Conservation (phyloP, 2,888 invertebrate species). For the Hermodice carunculata region DNA sequence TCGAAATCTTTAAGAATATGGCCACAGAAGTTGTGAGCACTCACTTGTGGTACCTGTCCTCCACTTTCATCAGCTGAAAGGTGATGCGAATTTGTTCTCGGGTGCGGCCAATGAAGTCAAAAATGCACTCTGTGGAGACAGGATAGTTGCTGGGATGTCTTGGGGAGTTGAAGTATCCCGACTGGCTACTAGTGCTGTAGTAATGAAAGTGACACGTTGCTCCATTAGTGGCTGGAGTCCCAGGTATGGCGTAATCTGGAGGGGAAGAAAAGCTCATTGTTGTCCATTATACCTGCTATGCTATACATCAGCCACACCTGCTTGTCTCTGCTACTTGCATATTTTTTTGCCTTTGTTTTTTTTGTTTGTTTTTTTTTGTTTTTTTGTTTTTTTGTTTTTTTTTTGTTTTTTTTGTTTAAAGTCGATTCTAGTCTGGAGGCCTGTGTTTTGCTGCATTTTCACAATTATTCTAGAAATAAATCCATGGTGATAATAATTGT, state of each 20-base stretch:
- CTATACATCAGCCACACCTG: too few species aligned
- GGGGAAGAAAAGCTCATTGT: slow-evolving; percentile 70
- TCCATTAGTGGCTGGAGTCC: slow-evolving; percentile 92
- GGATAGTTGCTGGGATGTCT: slow-evolving; percentile 73
- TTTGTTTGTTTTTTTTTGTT: too few species aligned
- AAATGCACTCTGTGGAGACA: slow-evolving; percentile 69
- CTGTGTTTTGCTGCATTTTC: too few species aligned
- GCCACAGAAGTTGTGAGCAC: background rate
- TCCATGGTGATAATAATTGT: too few species aligned
- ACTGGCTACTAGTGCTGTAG: slow-evolving; percentile 64
- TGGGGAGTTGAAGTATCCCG: slow-evolving; percentile 87
- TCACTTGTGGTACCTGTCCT: slow-evolving; percentile 37
- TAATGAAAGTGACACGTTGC: slow-evolving; percentile 89
- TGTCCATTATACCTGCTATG: too few species aligned
- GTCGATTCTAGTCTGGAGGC: too few species aligned
- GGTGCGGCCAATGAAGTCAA: slow-evolving; percentile 67
- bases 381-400: too few species aligned
- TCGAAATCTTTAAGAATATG: slow-evolving; percentile 8
- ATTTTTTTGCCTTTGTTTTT: too few species aligned
- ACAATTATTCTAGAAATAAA: too few species aligned
- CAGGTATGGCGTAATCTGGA: slow-evolving; percentile 92
- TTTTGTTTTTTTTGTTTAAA: too few species aligned
- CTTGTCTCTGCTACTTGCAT: too few species aligned
- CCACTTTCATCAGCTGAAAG: slow-evolving; percentile 58
- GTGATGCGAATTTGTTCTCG: slow-evolving; percentile 61